A percentile compares a stretch with the other conserved stretches of the same genome.
Conservation (phyloP, 1,140 invertebrate species). For the Tetramorium simillimum region DNA sequence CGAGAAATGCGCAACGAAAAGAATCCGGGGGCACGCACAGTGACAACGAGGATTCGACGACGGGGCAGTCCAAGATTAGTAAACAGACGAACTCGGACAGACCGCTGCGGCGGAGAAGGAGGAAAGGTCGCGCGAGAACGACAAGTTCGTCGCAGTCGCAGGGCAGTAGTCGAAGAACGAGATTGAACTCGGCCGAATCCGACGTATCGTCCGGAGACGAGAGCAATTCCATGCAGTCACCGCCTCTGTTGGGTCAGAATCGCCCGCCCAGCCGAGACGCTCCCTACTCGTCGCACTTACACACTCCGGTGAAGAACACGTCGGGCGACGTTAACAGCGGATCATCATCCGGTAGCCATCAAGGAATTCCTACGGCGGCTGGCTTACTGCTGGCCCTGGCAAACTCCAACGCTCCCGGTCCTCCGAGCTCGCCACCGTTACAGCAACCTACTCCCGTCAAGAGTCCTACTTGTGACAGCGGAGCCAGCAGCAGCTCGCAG, state of each 20-base stretch:
- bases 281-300: slow-evolving; percentile 77
- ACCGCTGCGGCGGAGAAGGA: slow-evolving; percentile 82
- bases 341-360: slow-evolving; percentile 20
- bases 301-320: slow-evolving; percentile 76
- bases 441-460: slow-evolving; percentile 81
- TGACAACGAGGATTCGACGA: slow-evolving; percentile 82
- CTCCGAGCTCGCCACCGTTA: slow-evolving; percentile 77
- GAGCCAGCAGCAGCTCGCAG: slow-evolving; percentile 84
- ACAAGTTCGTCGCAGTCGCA: slow-evolving; percentile 85
- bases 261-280: slow-evolving; percentile 74
- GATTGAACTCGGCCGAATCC: slow-evolving; percentile 91
- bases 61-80: slow-evolving; percentile 72
- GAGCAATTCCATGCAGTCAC: slow-evolving; percentile 86
- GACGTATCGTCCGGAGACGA: slow-evolving; percentile 90
- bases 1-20: slow-evolving; percentile 86
- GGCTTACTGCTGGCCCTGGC: slow-evolving; percentile 87
- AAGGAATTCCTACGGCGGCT: slow-evolving; percentile 84
- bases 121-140: slow-evolving; percentile 88
- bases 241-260: slow-evolving; percentile 75
- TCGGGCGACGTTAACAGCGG: neutral
- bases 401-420: slow-evolving; percentile 82
- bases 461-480: slow-evolving; percentile 82
- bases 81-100: slow-evolving; percentile 83
- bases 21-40: slow-evolving; percentile 84
- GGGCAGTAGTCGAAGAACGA: slow-evolving; percentile 86